Conservation (phyloP, 2,113 vertebrate species). For the Triplophysa tibetana region DNA sequence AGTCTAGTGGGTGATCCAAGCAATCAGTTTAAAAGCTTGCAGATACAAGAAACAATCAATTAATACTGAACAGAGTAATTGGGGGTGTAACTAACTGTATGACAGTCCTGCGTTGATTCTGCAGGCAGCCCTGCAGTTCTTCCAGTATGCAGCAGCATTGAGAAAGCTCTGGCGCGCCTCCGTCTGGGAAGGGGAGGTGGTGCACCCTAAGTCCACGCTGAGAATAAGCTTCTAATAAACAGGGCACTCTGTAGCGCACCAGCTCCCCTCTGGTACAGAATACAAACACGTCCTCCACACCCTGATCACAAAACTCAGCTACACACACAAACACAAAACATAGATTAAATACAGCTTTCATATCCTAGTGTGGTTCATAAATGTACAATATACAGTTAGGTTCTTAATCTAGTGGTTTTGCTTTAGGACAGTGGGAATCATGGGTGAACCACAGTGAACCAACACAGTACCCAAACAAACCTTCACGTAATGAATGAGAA, state of each 20-base stretch:
- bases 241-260: conserved; percentile 83
- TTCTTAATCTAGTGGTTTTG: background rate
- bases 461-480: background rate
- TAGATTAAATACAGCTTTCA: background rate
- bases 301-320: conserved; percentile 84
- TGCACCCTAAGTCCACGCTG: conserved; percentile 77
- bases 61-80: background rate
- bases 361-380: background rate
- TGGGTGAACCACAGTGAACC: background rate
- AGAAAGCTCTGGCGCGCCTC: conserved; percentile 78
- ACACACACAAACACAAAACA: conserved; percentile 47
- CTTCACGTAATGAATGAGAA: no score
- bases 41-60: no score
- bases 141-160: conserved; percentile 82
- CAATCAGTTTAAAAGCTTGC: no score
- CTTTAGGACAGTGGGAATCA: background rate
- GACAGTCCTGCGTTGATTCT: conserved; percentile 77
- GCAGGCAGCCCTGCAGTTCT: conserved; percentile 77
- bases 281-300: conserved; percentile 86
- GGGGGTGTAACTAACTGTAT: conserved; percentile 79
- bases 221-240: conserved; percentile 80
- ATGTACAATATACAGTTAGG: background rate
- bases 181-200: conserved; percentile 82
- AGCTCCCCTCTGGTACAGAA: conserved; percentile 88
- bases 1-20: background rate